Percentiles rank a stretch among this genome's conserved stretches.
Evolutionary conservation across 2,888 invertebrate genomes (phyloP).

Genomic region (Stenodema calcarata): DNA sequence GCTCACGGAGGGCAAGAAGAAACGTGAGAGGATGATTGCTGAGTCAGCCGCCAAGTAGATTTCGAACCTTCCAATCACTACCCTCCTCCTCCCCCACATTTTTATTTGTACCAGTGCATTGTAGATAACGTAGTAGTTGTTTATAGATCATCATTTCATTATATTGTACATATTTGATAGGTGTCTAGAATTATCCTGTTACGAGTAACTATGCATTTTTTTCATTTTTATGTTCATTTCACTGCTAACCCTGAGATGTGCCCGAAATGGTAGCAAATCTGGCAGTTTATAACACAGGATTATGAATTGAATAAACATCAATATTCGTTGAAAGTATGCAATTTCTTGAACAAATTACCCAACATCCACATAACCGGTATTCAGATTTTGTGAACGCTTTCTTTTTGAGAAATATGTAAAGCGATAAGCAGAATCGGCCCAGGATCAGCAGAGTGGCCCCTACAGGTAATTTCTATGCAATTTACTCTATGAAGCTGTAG

Average conservation of each 20-base stretch:
- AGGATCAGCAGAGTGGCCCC: no score
- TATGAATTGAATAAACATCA: not conserved
- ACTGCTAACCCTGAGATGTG: not conserved
- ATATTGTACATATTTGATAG: not conserved
- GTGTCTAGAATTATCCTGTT: not conserved
- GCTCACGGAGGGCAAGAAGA: constrained; percentile 82
- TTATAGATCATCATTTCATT: not conserved
- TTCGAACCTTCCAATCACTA: not conserved
- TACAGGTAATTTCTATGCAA: no score
- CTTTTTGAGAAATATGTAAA: no score
- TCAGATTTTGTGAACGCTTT: no score
- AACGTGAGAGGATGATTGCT: constrained; percentile 68
- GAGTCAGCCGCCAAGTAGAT: not conserved
- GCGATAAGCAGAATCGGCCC: no score
- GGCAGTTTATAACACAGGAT: not conserved
- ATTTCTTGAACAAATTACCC: no score
- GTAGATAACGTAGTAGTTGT: not conserved
- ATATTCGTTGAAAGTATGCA: not conserved
- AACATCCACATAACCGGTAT: no score
- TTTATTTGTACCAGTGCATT: not conserved
- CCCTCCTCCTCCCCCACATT: not conserved
- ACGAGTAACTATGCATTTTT: not conserved
- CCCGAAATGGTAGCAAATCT: not conserved
- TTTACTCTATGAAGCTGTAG: no score
- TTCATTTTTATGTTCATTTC: not conserved